Percentiles rank a stretch among this genome's conserved stretches.
Conservation (phyloP, 2,113 vertebrate genomes). For the Chloroceryle aenea region DNA sequence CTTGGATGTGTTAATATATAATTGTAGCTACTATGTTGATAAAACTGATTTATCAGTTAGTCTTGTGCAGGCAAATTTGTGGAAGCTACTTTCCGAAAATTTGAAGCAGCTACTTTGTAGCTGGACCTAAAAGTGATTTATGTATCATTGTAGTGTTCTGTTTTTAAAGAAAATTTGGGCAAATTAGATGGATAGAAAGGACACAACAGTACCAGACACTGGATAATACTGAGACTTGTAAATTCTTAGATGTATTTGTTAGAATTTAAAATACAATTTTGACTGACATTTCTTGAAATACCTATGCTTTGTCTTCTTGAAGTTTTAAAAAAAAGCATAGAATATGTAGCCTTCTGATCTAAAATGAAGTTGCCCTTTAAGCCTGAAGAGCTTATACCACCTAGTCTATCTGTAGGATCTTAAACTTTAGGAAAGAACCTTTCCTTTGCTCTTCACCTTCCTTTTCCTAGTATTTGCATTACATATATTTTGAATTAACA, state of each 20-base stretch:
- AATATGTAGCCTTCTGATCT: neutral
- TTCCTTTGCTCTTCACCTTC: neutral
- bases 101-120: neutral
- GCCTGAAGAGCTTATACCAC: neutral
- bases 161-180: neutral
- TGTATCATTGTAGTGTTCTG: neutral
- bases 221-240: neutral
- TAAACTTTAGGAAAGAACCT: neutral
- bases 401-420: neutral
- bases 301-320: neutral
- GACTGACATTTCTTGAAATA: neutral
- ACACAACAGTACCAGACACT: neutral
- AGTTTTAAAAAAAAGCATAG: neutral
- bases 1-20: neutral
- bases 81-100: neutral
- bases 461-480: neutral
- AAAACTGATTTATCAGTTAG: neutral
- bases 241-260: neutral
- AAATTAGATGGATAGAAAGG: neutral
- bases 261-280: neutral
- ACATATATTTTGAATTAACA: neutral
- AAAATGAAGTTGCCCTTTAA: neutral
- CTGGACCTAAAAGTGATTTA: neutral
- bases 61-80: neutral
- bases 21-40: neutral